Evolutionary conservation across 2,888 invertebrate genomes (phyloP).

Genomic region (Acronicta leporina): DNA sequence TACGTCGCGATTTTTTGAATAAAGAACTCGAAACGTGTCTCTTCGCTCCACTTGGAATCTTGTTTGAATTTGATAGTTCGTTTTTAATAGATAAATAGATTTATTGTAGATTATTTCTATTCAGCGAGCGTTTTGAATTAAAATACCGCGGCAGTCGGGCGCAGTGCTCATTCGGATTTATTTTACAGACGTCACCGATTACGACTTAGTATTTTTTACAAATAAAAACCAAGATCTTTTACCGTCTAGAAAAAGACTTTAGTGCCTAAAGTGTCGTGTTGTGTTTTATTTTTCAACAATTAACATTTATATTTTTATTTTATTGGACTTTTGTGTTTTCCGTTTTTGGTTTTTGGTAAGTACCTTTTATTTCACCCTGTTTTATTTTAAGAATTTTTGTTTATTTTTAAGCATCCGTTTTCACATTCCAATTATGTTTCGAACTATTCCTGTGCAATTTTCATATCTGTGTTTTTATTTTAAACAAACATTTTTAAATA

Average conservation of each 20-base stretch:
- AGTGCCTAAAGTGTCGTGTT: conserved; percentile 85
- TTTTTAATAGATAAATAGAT: conserved; percentile 60
- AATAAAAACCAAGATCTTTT: conserved; percentile 75
- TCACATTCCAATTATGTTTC: conserved; percentile 1
- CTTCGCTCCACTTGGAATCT: conserved; percentile 73
- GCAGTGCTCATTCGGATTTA: conserved; percentile 65
- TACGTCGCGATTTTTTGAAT: conserved; percentile 83
- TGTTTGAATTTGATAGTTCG: conserved; percentile 70
- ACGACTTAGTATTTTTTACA: conserved; percentile 74
- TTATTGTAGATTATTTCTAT: conserved; percentile 57
- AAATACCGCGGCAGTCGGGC: conserved; percentile 69
- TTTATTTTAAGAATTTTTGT: conserved; percentile 43
- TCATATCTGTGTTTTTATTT: conserved; percentile 3
- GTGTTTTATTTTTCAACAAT: conserved; percentile 77
- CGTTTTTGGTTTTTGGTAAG: conserved; percentile 80
- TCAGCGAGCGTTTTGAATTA: conserved; percentile 75
- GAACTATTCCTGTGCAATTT: not conserved
- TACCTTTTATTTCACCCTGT: conserved; percentile 59
- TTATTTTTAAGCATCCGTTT: conserved; percentile 29
- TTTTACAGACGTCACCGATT: conserved; percentile 75
- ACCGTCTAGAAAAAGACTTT: conserved; percentile 74
- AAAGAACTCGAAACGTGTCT: conserved; percentile 74
- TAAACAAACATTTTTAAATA: conserved; percentile 16
- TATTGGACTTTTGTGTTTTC: conserved; percentile 81
- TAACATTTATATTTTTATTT: conserved; percentile 64